These are phyloP conservation scores for Acrossocheilus fasciatus DNA, from an alignment of 2,797 vertebrate genomes.

Conservation along the genomic window DNA sequence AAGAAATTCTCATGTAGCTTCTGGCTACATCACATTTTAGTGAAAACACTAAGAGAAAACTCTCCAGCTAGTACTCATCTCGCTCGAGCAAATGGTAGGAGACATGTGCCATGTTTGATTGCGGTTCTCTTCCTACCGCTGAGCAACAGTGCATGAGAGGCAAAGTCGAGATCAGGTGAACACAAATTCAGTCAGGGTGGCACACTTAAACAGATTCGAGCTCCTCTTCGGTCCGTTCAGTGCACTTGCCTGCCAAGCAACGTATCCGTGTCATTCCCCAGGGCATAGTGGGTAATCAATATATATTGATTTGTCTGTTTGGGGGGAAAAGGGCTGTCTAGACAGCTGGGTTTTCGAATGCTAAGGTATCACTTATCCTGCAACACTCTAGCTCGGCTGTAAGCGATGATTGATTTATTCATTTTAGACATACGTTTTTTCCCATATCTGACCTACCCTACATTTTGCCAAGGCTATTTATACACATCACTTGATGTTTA, in stretches of 20 bases:
- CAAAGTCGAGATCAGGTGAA: conserved; percentile 57
- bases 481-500: neutral
- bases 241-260: conserved; percentile 54
- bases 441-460: conserved; percentile 39
- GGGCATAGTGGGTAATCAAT: conserved; percentile 61
- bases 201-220: conserved; percentile 56
- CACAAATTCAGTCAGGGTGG: conserved; percentile 62
- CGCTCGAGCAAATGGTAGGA: conserved; percentile 46
- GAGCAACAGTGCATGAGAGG: conserved; percentile 41
- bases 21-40: conserved; percentile 34
- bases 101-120: conserved; percentile 58
- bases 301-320: conserved; percentile 65
- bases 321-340: conserved; percentile 62
- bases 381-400: conserved; percentile 41
- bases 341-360: conserved; percentile 61
- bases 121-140: conserved; percentile 38
- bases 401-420: conserved; percentile 62
- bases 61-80: conserved; percentile 43
- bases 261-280: conserved; percentile 59
- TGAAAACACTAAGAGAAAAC: conserved; percentile 41
- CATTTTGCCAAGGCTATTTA: conserved; percentile 50
- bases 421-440: conserved; percentile 44
- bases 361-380: conserved; percentile 57
- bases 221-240: conserved; percentile 56
- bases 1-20: conserved; percentile 12